Evolutionary conservation across 2,113 vertebrate species (phyloP), one percentile per base, ranked within the genome.

Genomic region (Dolichotis patagonum): DNA sequence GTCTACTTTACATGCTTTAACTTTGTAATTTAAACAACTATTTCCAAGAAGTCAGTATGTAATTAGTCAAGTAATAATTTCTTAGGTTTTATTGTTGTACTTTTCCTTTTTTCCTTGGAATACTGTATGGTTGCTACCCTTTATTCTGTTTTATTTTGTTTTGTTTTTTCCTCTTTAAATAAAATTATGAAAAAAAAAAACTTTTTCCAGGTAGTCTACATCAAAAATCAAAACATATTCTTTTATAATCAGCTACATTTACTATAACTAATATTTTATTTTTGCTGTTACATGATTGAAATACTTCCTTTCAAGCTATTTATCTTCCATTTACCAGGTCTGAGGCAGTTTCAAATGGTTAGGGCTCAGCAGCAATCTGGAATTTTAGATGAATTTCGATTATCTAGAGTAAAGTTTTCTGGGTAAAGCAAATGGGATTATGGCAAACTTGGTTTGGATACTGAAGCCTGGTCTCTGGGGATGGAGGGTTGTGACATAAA

Each of bases 171-270:
- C n/a, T n/a, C n/a, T n/a, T n/a, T n/a, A n/a, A n/a, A n/a, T n/a
- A n/a, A n/a, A n/a, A n/a, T n/a, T n/a, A n/a, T n/a, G n/a, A n/a
- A n/a, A n/a, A n/a, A n/a, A n/a, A n/a, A n/a, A n/a, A 78, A 7
- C 30, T 41, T 62, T 62, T 78, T 62, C 58, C 56, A 60, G 32
- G 38, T 90, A 41, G 28, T 32, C 32, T 62, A 7, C 28, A 46
- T 75, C 62, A 90, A 83, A 83, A 22, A 90, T 73, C 81, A 87
- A 90, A 95, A 84, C 77, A 60, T 71, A 20, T 35, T 80, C 22
- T 54, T 94, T 92, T 69, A 62, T 69, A 80, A 58, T 78, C n/a
- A 92, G 26, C 62, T 46, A 56, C n/a, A 80, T 14, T 84, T 49
- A 86, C 58, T 84, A 60, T 41, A 54, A 13, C 30, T 60, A 94